Base-by-base conservation (phyloP, 2,113 vertebrate genomes). In the Dromaius novaehollandiae region DNA sequence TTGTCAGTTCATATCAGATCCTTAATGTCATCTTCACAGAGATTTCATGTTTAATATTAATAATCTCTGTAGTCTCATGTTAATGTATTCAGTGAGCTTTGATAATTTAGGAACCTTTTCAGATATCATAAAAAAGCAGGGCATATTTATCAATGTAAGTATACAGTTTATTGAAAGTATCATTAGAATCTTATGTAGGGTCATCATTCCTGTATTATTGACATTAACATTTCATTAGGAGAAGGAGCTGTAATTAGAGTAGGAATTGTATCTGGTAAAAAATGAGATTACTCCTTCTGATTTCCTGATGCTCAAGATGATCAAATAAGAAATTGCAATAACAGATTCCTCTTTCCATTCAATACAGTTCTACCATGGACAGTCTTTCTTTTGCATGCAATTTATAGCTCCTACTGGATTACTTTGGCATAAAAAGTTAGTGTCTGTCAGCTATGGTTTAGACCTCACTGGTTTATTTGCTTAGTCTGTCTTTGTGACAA, bases 21-120 rank as follows among this genome's bases (percentile, higher is more conserved):
- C 28, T 82, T 83, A 51, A 68, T 58, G 83, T 25, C 79, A 89
- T 91, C 82, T 86, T 91, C 44, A 89, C 64, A 75, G 74, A 51
- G 18, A 88, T 86, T 94, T 85, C 30, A 22, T 83, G 34, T 83
- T 96, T 92, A 94, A 97, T 96, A 95, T 96, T 96, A 93, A 96
- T 86, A 69, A 55, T 24, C 22, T 56, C 60, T 46, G 36, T 51
- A 64, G 22, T 75, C 48, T 77, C 66, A 53, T 55, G 16, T 34
- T 85, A 81, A 89, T 82, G 46, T 51, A 89, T 89, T 91, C 17
- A 0, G 28, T 77, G 81, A 86, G 75, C 19, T 74, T 88, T 82
- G 68, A 83, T 85, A 88, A 80, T 83, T 75, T 81, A 92, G 70
- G 24, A 19, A 46, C 20, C 5, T 3, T 77, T 92, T 86, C 68